phyloP scores from a whole-genome alignment of 2,113 vertebrate genomes.

The Eolophus roseicapilla region DNA sequence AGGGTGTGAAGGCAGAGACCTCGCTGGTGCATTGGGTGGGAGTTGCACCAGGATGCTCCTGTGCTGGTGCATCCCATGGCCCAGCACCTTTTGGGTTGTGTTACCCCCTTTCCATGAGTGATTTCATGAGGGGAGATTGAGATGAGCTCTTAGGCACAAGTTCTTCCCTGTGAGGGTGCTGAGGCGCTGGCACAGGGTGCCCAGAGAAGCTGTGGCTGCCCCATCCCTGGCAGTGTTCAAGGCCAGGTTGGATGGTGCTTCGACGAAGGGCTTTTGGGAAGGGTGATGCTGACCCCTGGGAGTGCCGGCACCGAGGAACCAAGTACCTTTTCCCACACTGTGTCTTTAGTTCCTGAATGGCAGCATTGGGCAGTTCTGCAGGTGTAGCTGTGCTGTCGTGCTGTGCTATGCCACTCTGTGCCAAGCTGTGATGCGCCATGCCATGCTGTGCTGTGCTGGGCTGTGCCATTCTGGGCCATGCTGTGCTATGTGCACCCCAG shows the following conservation, averaged over 20 bases:
- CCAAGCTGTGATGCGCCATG: background rate
- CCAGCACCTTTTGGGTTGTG: accelerated
- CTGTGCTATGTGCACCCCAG: accelerated
- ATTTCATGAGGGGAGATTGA: background rate
- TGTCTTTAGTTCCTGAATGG: background rate
- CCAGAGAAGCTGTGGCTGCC: background rate
- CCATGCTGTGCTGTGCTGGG: background rate
- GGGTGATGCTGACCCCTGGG: background rate
- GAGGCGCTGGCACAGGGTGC: background rate
- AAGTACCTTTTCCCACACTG: background rate
- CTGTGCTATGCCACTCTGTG: accelerated
- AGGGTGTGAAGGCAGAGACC: background rate
- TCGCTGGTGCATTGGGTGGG: accelerated
- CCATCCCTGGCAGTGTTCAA: background rate
- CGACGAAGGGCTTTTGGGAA: background rate
- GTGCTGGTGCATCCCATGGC: background rate
- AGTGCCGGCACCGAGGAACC: too few relatives aligned
- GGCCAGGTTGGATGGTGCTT: background rate
- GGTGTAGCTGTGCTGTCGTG: background rate
- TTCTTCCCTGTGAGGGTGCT: too few relatives aligned
- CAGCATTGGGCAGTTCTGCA: background rate
- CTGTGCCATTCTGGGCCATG: accelerated
- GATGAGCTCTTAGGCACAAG: background rate
- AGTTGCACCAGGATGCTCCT: background rate
- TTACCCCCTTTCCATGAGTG: background rate